Evolutionary conservation across 2,113 vertebrate genomes (phyloP), one percentile per base, ranked within the genome.

Genomic region (Nymphicus hollandicus): DNA sequence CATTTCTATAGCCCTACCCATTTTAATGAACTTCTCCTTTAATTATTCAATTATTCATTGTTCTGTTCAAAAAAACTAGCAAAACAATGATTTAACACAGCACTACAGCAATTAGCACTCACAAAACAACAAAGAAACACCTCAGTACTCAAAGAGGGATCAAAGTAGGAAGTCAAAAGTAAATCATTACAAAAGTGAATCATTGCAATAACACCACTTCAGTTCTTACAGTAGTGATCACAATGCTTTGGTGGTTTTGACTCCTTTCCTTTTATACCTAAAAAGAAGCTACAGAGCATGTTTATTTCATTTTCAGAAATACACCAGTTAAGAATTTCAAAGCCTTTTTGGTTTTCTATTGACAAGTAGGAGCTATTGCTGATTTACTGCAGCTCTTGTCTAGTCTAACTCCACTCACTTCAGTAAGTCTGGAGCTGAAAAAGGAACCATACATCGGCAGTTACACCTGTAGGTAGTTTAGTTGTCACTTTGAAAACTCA

Each of bases 151-250:
- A 63, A 79, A 82, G 73, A 89, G 15, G 64, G 65, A 97, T 94
- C 81, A 91, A 93, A 94, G 60, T 83, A 87, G 61, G 80, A 93
- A 95, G 93, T 91, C 56, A 91, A 70, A 97, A 65, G 46, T 77
- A 86, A 81, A 78, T 95, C 74, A 85, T 93, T 93, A 89, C 47
- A 44, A 31, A 68, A 43, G 2, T 20, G 80, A 76, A 81, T 95
- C 81, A 90, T 93, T 92, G 81, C 74, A 53, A 17, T 52, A 82
- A 61, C 56, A 61, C 37, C 50, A 44, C 49, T 71, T 66, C 29
- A 76, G 47, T 79, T 89, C 69, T 79, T 94, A 79, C 81, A 68
- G 65, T 89, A 85, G 47, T n/a, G 63, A 78, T 72, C 60, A 77
- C 33, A 79, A 65, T 46, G n/a, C 85, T 90, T 89, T 78, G n/a